These are phyloP conservation scores for Graptemys geographica DNA, from an alignment of 2,797 vertebrate species.

Conservation along the genomic window DNA sequence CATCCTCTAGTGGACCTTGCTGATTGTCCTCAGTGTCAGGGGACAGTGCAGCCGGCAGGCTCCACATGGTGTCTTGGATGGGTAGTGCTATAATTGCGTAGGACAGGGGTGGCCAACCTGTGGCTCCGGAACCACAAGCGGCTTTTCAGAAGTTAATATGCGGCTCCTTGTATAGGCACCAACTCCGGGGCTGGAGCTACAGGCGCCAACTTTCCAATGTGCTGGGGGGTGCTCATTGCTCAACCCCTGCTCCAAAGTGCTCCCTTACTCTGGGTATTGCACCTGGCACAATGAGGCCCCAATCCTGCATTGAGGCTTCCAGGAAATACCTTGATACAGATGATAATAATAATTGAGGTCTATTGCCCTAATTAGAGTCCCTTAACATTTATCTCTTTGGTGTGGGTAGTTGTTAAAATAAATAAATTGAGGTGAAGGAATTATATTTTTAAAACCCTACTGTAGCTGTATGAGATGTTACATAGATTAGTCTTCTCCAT, in stretches of 20 bases:
- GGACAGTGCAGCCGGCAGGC: too few relatives aligned
- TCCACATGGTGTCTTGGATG: too few relatives aligned
- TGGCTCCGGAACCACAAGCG: too few relatives aligned
- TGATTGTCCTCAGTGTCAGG: too few relatives aligned
- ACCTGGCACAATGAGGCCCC: fast-evolving
- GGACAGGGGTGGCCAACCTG: too few relatives aligned
- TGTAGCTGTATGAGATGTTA: neutral
- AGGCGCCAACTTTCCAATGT: too few relatives aligned
- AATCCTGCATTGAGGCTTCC: neutral
- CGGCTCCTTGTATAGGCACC: too few relatives aligned
- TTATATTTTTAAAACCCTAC: fast-evolving
- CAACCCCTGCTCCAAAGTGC: neutral
- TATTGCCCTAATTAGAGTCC: neutral
- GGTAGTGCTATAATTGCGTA: too few relatives aligned
- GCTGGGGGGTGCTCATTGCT: too few relatives aligned
- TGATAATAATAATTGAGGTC: neutral
- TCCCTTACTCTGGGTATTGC: neutral
- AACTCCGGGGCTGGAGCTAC: too few relatives aligned
- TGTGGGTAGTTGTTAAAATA: neutral
- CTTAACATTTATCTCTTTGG: neutral
- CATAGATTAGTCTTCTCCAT: neutral
- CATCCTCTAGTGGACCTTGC: too few relatives aligned
- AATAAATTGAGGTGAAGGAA: neutral
- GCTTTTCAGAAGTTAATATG: too few relatives aligned
- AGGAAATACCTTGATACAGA: fast-evolving